Conservation (phyloP, 2,888 invertebrate genomes). For the Petrolisthes manimaculis region DNA sequence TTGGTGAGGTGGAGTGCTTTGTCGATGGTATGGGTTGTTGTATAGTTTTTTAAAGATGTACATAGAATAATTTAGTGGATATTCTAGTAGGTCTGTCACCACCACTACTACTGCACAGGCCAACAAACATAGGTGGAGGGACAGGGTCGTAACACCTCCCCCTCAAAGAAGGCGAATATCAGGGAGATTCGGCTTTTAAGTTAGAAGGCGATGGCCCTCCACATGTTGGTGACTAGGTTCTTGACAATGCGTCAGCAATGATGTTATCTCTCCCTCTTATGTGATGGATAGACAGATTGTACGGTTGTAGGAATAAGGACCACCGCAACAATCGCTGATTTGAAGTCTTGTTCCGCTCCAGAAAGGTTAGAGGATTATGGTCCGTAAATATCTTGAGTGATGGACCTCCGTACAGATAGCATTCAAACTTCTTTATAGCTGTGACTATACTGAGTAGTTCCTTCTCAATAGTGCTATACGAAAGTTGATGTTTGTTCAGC, state of each 20-base stretch:
- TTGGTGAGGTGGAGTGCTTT: no score
- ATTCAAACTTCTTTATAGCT: conserved; percentile 2
- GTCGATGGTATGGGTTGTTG: no score
- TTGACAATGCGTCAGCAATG: conserved; percentile 7
- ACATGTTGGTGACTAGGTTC: not conserved
- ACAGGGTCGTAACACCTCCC: no score
- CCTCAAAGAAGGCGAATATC: no score
- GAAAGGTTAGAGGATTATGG: not conserved
- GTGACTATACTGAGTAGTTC: not conserved
- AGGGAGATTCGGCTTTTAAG: no score
- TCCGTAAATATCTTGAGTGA: not conserved
- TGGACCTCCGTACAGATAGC: not conserved
- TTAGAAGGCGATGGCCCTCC: no score
- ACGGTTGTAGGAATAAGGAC: not conserved
- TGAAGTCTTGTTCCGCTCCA: not conserved
- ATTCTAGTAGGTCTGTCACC: no score
- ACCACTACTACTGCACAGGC: no score
- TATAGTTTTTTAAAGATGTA: no score
- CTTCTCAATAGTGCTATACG: conserved; percentile 1
- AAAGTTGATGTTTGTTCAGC: not conserved
- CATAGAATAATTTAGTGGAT: no score
- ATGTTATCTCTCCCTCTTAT: not conserved
- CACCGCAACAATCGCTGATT: not conserved
- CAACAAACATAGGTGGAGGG: no score
- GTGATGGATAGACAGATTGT: not conserved